Conservation (phyloP, 1,140 invertebrate genomes). For the Pseudomyrmex flavicornis region DNA sequence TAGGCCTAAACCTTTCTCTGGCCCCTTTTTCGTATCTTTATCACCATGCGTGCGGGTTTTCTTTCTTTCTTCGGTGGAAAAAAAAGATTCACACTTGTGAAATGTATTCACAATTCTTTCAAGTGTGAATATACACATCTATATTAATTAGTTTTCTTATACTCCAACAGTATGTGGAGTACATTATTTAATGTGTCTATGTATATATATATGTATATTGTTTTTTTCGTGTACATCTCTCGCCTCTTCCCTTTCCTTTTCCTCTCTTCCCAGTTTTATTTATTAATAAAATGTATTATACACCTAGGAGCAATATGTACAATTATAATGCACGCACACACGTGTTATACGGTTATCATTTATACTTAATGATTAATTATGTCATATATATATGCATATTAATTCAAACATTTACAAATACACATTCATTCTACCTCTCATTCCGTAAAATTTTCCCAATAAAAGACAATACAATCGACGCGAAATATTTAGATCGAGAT, state of each 20-base stretch:
- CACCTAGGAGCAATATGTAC: conserved; percentile 44
- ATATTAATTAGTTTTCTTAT: conserved; percentile 44
- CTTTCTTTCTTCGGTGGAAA: too few relatives aligned
- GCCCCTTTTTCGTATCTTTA: conserved; percentile 2
- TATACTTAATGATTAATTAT: conserved; percentile 20
- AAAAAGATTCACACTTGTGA: background rate
- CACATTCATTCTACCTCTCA: background rate
- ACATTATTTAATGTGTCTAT: conserved; percentile 39
- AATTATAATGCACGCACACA: conserved; percentile 1
- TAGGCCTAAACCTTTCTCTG: conserved; percentile 20
- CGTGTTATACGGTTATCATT: conserved; percentile 16
- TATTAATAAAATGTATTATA: conserved; percentile 19
- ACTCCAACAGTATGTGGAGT: conserved; percentile 16
- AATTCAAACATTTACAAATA: conserved; percentile 31
- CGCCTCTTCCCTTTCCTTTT: conserved; percentile 29
- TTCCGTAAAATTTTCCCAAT: background rate
- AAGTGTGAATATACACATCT: conserved; percentile 20
- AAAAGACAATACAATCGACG: conserved; percentile 9
- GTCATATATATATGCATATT: background rate
- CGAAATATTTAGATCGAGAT: background rate
- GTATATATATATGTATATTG: background rate
- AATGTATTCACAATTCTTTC: background rate
- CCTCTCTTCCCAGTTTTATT: background rate
- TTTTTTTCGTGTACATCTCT: conserved; percentile 2
- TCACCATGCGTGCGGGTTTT: background rate